Evolutionary conservation across 2,113 vertebrate species (phyloP).

Genomic region (Rhinoderma darwinii): DNA sequence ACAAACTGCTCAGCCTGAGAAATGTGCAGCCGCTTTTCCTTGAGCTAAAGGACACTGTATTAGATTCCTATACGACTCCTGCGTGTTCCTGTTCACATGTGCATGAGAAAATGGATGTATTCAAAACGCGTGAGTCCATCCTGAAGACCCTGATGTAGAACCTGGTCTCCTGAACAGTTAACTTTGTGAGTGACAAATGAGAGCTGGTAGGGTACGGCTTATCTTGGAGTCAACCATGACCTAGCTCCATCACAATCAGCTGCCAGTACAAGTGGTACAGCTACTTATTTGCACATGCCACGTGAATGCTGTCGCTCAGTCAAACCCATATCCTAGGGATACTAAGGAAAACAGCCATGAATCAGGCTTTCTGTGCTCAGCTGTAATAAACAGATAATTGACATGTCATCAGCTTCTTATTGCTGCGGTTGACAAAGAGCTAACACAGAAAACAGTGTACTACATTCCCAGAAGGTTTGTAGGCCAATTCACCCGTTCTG

Average conservation of each 20-base stretch:
- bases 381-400: slow-evolving; percentile 39
- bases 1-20: slow-evolving; percentile 55
- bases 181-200: neutral
- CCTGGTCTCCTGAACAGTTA: neutral
- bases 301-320: neutral
- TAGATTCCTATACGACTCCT: slow-evolving; percentile 26
- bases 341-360: slow-evolving; percentile 9
- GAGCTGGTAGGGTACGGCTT: neutral
- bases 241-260: neutral
- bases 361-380: slow-evolving; percentile 3
- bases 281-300: neutral
- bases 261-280: neutral
- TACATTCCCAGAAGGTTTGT: slow-evolving; percentile 35
- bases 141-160: neutral
- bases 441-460: slow-evolving; percentile 25
- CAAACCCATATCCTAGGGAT: neutral
- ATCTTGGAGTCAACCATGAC: neutral
- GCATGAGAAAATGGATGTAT: neutral
- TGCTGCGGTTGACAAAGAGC: slow-evolving; percentile 7
- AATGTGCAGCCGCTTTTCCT: slow-evolving; percentile 38
- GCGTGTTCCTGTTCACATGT: slow-evolving; percentile 17
- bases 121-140: neutral
- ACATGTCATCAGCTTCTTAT: slow-evolving; percentile 37
- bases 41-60: slow-evolving; percentile 41
- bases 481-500: slow-evolving; percentile 22